These are phyloP conservation scores for Acropternis orthonyx DNA, from an alignment of 2,797 vertebrate species.

Conservation along the genomic window DNA sequence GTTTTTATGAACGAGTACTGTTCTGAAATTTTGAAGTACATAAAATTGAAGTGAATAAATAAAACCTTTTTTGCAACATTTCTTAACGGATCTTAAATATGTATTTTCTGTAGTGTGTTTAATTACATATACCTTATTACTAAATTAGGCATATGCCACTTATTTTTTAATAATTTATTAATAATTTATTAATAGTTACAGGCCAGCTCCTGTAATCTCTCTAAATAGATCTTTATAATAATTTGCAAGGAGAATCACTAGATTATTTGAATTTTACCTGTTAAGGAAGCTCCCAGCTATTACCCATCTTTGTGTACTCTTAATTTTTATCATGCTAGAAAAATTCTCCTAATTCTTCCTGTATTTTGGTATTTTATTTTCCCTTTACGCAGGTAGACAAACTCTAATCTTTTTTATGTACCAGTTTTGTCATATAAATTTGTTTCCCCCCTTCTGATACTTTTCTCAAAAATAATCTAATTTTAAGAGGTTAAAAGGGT, in stretches of 20 bases:
- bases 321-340: background rate
- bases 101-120: background rate
- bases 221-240: background rate
- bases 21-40: background rate
- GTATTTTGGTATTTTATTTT: background rate
- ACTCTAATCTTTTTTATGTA: background rate
- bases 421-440: background rate
- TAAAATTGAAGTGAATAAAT: background rate
- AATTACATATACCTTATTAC: background rate
- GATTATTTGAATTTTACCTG: background rate
- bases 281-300: background rate
- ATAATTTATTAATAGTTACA: background rate
- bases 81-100: background rate
- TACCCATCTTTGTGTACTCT: background rate
- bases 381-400: background rate
- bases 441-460: background rate
- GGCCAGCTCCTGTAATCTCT: background rate
- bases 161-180: background rate
- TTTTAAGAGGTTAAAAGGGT: background rate
- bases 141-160: background rate
- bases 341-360: background rate
- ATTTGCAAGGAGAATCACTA: background rate
- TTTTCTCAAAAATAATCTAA: background rate
- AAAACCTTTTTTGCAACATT: background rate
- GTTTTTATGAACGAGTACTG: background rate